phyloP scores from a whole-genome alignment of 2,797 vertebrate genomes.

The Sebastes elongatus region DNA sequence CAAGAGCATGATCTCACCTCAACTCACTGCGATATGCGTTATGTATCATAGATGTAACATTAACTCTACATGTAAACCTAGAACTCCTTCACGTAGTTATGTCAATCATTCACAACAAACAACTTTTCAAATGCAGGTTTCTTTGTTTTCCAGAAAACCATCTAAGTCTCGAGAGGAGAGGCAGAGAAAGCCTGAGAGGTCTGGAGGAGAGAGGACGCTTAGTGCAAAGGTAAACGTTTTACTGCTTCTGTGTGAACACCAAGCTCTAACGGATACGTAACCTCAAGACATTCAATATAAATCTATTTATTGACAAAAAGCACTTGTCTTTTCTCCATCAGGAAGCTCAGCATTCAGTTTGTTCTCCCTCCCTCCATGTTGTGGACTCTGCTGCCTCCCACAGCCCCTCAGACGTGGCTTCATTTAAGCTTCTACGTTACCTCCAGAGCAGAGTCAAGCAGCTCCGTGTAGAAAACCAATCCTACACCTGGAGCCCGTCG shows the following conservation, averaged over 20 bases:
- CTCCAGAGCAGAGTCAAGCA: constrained; percentile 82
- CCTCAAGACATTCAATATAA: background rate
- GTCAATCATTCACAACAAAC: background rate
- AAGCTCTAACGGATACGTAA: background rate
- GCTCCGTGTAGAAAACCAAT: constrained; percentile 75
- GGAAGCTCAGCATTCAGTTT: constrained; percentile 51
- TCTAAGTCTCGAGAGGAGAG: constrained; percentile 55
- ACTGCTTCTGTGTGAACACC: background rate
- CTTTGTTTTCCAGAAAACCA: constrained; percentile 66
- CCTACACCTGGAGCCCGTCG: constrained; percentile 7
- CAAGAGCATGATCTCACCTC: constrained; percentile 38
- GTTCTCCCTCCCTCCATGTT: constrained; percentile 34
- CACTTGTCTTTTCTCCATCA: constrained; percentile 29
- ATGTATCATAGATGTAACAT: constrained; percentile 13
- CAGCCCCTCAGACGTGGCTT: constrained; percentile 54
- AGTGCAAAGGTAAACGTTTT: constrained; percentile 65
- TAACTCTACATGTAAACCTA: background rate
- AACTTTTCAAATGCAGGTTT: background rate
- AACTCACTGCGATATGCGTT: background rate
- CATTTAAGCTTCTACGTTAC: constrained; percentile 75
- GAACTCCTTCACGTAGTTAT: background rate
- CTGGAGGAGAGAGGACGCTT: constrained; percentile 47
- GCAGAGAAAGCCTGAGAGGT: constrained; percentile 42
- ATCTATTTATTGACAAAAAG: background rate
- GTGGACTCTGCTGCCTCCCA: constrained; percentile 27